These are phyloP conservation scores for Plotosus lineatus DNA, from an alignment of 2,113 vertebrate genomes.

Conservation along the genomic window DNA sequence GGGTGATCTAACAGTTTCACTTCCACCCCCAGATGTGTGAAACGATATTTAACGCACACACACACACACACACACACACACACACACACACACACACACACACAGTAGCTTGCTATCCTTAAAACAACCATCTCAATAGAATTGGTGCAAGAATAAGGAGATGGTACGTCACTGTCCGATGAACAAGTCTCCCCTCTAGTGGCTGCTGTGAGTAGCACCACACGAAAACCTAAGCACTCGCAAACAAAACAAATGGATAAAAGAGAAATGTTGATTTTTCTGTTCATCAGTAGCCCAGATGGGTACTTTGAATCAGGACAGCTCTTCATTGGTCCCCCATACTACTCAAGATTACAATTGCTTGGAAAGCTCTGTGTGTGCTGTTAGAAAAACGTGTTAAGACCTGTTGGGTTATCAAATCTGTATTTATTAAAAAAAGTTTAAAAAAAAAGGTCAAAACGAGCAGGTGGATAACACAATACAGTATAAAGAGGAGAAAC, in stretches of 20 bases:
- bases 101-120: background rate
- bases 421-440: background rate
- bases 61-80: conserved; percentile 17
- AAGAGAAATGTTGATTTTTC: no score
- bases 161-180: background rate
- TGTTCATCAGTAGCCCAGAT: no score
- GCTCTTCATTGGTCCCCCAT: no score
- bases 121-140: background rate
- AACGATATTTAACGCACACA: background rate
- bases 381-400: no score
- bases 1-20: conserved; percentile 48
- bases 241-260: no score
- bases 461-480: background rate
- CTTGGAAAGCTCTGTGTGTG: no score
- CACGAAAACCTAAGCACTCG: no score
- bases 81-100: conserved; percentile 14
- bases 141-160: background rate
- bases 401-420: background rate
- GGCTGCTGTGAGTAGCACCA: background rate
- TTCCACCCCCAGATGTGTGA: conserved; percentile 34
- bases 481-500: conserved; percentile 44
- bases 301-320: no score
- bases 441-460: background rate
- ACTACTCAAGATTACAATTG: no score
- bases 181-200: conserved; percentile 40